These are phyloP conservation scores for Halcyon leucocephala DNA, from an alignment of 2,797 vertebrate genomes.

Conservation along the genomic window DNA sequence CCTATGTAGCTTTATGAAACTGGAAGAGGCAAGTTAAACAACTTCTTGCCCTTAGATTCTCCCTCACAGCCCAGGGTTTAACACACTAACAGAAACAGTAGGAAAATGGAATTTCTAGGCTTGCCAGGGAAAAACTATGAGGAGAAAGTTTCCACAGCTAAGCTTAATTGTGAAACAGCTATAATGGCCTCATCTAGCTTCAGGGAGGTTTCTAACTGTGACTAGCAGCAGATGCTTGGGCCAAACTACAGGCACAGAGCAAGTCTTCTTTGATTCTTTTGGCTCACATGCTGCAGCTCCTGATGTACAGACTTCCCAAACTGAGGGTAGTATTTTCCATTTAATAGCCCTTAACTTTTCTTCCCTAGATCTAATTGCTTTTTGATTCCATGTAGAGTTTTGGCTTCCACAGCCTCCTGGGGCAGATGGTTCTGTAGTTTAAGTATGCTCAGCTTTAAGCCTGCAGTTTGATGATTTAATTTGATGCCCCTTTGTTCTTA, in stretches of 20 bases:
- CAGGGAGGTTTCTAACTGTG: background rate
- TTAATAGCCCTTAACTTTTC: background rate
- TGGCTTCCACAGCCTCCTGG: background rate
- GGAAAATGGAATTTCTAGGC: background rate
- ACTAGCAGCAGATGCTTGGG: background rate
- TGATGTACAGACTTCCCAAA: background rate
- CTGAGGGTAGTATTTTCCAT: background rate
- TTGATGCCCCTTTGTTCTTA: background rate
- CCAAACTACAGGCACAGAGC: background rate
- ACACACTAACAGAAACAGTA: background rate
- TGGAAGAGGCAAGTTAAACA: background rate
- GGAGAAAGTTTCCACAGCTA: background rate
- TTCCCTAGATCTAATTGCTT: background rate
- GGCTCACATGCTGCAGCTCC: background rate
- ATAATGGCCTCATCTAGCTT: accelerated
- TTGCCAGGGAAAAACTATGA: background rate
- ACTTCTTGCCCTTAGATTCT: background rate
- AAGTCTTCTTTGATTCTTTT: background rate
- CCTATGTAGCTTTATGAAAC: background rate
- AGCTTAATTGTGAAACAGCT: background rate
- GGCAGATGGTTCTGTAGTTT: background rate
- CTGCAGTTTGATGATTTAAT: background rate
- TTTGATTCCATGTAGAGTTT: background rate
- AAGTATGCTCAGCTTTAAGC: background rate
- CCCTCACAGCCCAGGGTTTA: background rate